Conservation (phyloP, 2,113 vertebrate genomes). For the Glaucomys volans region DNA sequence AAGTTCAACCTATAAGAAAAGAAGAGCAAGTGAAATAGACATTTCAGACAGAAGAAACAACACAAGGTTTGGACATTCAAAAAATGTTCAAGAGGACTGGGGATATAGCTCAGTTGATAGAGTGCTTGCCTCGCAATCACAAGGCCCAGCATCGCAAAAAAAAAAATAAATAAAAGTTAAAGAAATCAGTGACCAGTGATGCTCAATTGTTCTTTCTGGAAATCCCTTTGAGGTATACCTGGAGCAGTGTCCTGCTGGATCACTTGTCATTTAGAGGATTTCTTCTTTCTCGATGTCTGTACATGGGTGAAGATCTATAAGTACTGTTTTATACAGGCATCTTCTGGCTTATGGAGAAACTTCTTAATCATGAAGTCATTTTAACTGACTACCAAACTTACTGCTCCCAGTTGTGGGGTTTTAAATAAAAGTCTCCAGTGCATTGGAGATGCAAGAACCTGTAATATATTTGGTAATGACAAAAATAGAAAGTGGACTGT, state of each 20-base stretch:
- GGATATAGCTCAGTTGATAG: no score
- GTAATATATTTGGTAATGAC: neutral
- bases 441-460: neutral
- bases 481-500: neutral
- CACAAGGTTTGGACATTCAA: neutral
- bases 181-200: neutral
- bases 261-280: neutral
- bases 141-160: no score
- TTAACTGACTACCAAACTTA: neutral
- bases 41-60: neutral
- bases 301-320: neutral
- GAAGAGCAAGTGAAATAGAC: neutral
- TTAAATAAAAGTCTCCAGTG: neutral
- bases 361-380: neutral
- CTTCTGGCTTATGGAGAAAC: neutral
- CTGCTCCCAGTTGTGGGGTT: neutral
- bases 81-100: neutral
- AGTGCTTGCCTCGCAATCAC: no score
- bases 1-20: neutral
- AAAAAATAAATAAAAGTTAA: no score
- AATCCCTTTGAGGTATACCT: neutral
- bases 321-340: neutral
- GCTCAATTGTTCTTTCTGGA: neutral
- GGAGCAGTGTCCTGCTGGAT: neutral
- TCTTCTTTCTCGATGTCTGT: constrained; percentile 1